Percentiles rank a stretch among this genome's conserved stretches.
Evolutionary conservation across 2,113 vertebrate genomes (phyloP).

Genomic region (Chunga burmeisteri): DNA sequence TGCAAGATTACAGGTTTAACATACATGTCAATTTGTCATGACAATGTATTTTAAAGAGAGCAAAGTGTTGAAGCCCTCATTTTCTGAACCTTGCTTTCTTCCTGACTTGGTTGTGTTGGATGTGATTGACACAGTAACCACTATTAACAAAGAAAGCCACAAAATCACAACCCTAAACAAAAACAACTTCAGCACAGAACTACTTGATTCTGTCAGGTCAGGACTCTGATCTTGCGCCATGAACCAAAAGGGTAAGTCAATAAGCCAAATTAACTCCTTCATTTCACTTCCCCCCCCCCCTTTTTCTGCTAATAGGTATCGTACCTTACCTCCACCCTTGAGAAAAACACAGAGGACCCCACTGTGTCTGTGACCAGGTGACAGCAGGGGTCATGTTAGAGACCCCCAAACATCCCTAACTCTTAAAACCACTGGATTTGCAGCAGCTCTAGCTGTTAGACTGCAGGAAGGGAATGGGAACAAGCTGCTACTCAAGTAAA

Average conservation of each 20-base stretch:
- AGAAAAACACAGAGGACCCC: neutral
- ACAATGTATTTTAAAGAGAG: neutral
- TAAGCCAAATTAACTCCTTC: neutral
- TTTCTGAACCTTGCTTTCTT: neutral
- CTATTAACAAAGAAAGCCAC: neutral
- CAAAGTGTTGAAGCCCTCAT: neutral
- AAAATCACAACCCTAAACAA: neutral
- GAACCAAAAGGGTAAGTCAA: neutral
- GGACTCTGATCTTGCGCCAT: neutral
- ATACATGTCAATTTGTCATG: neutral
- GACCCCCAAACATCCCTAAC: neutral
- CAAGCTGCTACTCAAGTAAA: neutral
- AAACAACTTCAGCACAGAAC: neutral
- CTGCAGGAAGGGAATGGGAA: neutral
- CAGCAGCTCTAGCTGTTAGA: neutral
- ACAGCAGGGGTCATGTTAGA: neutral
- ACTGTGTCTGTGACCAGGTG: too few relatives aligned
- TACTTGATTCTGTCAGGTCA: neutral
- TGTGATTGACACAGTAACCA: neutral
- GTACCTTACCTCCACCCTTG: neutral
- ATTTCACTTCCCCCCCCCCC: accelerated
- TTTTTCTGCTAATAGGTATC: neutral
- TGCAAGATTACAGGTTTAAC: neutral
- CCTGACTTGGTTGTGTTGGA: neutral
- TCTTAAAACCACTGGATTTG: neutral